Conservation (phyloP, 2,113 vertebrate genomes). For the Gallinago undulata region DNA sequence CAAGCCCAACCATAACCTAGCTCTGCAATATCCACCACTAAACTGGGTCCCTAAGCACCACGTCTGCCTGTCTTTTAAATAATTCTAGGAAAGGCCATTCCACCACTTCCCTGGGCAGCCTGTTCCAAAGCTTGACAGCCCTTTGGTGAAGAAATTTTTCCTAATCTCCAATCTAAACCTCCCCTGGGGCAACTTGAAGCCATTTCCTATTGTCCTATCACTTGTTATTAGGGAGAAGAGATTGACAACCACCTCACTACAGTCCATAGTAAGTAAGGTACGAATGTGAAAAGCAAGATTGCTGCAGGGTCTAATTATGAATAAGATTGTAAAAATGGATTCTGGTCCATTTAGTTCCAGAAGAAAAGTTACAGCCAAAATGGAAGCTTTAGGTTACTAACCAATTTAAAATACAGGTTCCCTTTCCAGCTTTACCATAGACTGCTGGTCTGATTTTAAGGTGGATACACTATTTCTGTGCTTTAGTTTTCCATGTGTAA, state of each 20-base stretch:
- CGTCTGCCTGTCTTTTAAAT: neutral
- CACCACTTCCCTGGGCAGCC: neutral
- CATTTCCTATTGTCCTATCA: neutral
- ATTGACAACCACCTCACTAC: neutral
- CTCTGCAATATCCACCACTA: neutral
- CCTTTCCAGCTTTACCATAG: neutral
- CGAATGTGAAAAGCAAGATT: neutral
- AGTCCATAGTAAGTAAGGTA: neutral
- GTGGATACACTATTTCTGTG: neutral
- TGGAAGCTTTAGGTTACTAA: neutral
- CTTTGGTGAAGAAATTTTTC: neutral
- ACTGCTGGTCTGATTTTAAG: neutral
- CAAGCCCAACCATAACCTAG: neutral
- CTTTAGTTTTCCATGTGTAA: slow-evolving; percentile 18
- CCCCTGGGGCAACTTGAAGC: neutral
- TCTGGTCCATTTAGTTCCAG: neutral
- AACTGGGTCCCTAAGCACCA: neutral
- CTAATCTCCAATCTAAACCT: neutral
- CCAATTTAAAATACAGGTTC: neutral
- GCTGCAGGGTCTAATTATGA: neutral
- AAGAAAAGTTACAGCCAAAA: neutral
- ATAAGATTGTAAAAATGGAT: neutral
- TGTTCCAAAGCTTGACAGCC: neutral
- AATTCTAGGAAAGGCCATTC: neutral
- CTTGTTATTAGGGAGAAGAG: neutral